Evolutionary conservation across 2,888 invertebrate genomes (phyloP), one percentile per base, ranked within the genome.

Genomic region (Megastigmus dorsalis): DNA sequence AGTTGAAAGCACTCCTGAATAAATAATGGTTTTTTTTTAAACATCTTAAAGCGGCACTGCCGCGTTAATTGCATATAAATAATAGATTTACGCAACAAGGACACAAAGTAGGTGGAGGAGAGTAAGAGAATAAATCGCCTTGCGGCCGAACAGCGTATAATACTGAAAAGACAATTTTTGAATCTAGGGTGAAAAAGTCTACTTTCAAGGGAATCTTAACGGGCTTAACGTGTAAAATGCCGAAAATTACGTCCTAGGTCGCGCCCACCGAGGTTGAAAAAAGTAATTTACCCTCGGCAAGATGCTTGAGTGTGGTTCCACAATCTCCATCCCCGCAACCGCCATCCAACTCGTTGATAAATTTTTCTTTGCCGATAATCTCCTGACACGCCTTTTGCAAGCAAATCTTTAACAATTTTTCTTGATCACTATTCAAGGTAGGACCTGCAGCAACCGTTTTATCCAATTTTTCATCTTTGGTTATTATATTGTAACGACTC

Each of bases 241-340:
- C n/a, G n/a, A n/a, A n/a, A n/a, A n/a, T n/a, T n/a, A n/a, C n/a
- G n/a, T n/a, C n/a, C n/a, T n/a, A n/a, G n/a, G n/a, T n/a, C n/a
- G n/a, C n/a, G n/a, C n/a, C n/a, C n/a, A n/a, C n/a, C n/a, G n/a
- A n/a, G n/a, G n/a, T n/a, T n/a, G n/a, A n/a, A n/a, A n/a, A n/a
- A n/a, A n/a, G n/a, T n/a, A 28, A 63, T 71, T 75, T 81, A 91
- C 92, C 91, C 80, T 90, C 86, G 13, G 91, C 92, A 60, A 93
- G 92, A 74, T 88, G 84, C 52, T 87, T 86, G 75, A 91, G 84
- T 0, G 92, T 92, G 6, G 89, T 88, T 5, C 93, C 93, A 81
- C 92, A 92, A 81, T 93, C 93, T 0, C 92, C 92, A 82, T 93
- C 93, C 1, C 93, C 93, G 78, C 91, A 90, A 30, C 89, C 89